These are phyloP conservation scores for Porphyrio hochstetteri DNA, from an alignment of 2,113 vertebrate species.

Conservation along the genomic window DNA sequence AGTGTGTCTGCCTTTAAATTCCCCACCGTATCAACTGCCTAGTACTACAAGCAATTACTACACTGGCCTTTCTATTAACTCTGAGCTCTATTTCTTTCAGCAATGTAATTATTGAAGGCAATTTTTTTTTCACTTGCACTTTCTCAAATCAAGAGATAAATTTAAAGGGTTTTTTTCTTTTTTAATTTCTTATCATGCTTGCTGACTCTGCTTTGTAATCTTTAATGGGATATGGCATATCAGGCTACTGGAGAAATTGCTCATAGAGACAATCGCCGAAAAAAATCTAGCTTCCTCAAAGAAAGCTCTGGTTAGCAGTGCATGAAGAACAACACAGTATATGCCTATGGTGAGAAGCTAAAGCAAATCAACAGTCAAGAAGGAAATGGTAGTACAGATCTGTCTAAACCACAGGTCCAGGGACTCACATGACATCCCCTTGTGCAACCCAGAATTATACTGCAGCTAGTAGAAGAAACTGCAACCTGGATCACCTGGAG, in stretches of 20 bases:
- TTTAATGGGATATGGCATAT: constrained; percentile 59
- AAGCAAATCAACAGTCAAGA: constrained; percentile 8
- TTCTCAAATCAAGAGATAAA: constrained; percentile 54
- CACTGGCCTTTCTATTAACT: constrained; percentile 50
- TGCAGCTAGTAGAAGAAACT: neutral
- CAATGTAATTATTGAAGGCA: constrained; percentile 47
- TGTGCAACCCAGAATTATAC: neutral
- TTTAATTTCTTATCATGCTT: constrained; percentile 26
- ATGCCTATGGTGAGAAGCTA: constrained; percentile 9
- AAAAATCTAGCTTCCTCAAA: constrained; percentile 26
- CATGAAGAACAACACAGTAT: neutral
- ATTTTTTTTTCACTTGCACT: constrained; percentile 5
- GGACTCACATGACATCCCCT: neutral
- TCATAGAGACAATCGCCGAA: neutral
- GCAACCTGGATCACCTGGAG: neutral
- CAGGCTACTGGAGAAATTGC: constrained; percentile 40
- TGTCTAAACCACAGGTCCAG: neutral
- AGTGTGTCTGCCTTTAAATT: constrained; percentile 48
- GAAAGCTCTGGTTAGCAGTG: neutral
- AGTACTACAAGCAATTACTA: constrained; percentile 58
- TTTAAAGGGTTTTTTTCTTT: neutral
- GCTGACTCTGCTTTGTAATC: constrained; percentile 41
- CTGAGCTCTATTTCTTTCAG: constrained; percentile 53
- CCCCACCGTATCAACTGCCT: constrained; percentile 33
- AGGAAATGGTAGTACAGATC: neutral